Percentiles rank a stretch among this genome's conserved stretches.
These are phyloP conservation scores for Eupithecia abbreviata DNA, from an alignment of 2,888 invertebrate genomes.

Conservation along the genomic window DNA sequence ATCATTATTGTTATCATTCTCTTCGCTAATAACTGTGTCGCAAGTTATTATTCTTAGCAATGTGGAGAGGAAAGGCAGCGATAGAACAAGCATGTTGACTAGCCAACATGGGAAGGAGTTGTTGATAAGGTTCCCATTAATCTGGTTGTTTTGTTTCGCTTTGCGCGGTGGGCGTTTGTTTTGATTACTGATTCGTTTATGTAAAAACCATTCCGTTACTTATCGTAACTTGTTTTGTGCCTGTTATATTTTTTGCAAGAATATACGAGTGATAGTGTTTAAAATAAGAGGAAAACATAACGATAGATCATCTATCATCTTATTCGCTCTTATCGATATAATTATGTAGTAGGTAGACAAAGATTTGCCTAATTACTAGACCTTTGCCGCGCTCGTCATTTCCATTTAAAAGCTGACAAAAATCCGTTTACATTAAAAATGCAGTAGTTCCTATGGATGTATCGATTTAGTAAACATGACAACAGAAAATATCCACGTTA, in stretches of 20 bases:
- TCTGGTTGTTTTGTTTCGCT: conserved; percentile 19
- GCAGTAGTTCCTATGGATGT: background rate
- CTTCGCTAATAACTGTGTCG: conserved; percentile 38
- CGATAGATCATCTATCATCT: background rate
- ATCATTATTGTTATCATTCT: conserved; percentile 34
- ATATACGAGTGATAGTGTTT: background rate
- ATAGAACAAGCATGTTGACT: conserved; percentile 28
- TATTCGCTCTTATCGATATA: too few relatives aligned
- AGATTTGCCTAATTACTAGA: too few relatives aligned
- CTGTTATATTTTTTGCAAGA: background rate
- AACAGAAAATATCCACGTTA: background rate
- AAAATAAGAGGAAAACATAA: background rate
- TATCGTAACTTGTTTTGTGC: background rate
- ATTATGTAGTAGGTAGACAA: too few relatives aligned
- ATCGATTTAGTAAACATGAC: background rate
- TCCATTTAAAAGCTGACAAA: background rate
- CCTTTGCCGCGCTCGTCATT: too few relatives aligned
- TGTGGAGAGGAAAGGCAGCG: conserved; percentile 18
- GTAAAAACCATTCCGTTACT: background rate
- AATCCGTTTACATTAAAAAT: background rate
- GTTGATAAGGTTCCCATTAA: conserved; percentile 12
- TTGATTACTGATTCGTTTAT: conserved; percentile 16
- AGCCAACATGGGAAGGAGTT: conserved; percentile 15
- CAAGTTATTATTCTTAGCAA: conserved; percentile 15
- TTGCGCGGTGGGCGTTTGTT: conserved; percentile 20